Percentiles rank a stretch among this genome's conserved stretches.
These are phyloP conservation scores for Noctua janthina DNA, from an alignment of 2,888 invertebrate species.

Conservation along the genomic window DNA sequence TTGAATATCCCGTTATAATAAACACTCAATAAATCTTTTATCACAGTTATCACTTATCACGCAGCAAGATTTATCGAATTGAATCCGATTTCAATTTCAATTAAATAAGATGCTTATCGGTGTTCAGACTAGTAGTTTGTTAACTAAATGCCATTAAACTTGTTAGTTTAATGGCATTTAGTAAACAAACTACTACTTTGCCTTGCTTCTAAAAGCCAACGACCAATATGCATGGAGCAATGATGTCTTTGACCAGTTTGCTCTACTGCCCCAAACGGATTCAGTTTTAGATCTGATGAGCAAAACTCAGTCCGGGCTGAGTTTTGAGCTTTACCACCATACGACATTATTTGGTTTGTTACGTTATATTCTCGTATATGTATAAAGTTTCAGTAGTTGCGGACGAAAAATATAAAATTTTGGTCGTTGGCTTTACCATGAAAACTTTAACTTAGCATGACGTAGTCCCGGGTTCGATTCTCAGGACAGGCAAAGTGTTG, in stretches of 20 bases:
- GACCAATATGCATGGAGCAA: neutral
- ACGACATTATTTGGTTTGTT: too few species aligned
- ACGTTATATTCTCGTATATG: too few species aligned
- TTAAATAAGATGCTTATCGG: constrained; percentile 12
- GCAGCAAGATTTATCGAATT: constrained; percentile 10
- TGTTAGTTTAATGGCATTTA: constrained; percentile 17
- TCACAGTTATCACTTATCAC: neutral
- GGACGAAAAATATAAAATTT: too few species aligned
- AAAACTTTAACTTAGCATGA: too few species aligned
- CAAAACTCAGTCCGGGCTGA: too few species aligned
- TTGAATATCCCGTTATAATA: constrained; percentile 15
- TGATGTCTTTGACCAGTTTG: neutral
- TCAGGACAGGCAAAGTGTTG: too few species aligned
- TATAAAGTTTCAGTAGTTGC: too few species aligned
- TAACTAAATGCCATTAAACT: too few species aligned
- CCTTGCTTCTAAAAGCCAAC: neutral
- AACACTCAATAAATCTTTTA: constrained; percentile 34
- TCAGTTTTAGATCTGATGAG: too few species aligned
- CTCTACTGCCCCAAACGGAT: too few species aligned
- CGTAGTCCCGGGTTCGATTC: too few species aligned
- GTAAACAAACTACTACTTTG: neutral
- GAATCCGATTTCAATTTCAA: constrained; percentile 30
- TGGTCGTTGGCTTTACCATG: too few species aligned
- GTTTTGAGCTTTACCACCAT: neutral
- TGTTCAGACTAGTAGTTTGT: neutral